Evolutionary conservation across 2,888 invertebrate species (phyloP).

Genomic region (Hybos culiciformis): DNA sequence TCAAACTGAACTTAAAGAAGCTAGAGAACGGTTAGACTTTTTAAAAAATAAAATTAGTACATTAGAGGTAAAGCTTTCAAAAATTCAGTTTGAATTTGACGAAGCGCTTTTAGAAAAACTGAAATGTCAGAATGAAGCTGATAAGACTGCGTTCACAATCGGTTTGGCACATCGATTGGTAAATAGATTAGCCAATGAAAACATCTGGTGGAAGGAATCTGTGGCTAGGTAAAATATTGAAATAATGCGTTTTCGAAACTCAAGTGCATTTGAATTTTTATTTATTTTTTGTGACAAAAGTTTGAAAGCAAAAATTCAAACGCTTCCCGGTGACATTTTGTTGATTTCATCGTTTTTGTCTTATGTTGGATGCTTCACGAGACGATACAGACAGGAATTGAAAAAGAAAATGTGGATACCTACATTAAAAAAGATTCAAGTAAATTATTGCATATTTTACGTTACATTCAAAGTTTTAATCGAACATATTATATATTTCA

Average conservation of each 20-base stretch:
- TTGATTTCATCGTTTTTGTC: constrained; percentile 87
- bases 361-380: constrained; percentile 89
- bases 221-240: constrained; percentile 29
- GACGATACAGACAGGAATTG: constrained; percentile 66
- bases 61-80: constrained; percentile 58
- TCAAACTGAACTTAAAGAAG: constrained; percentile 69
- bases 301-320: constrained; percentile 57
- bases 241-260: no score
- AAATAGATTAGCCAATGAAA: constrained; percentile 87
- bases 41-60: constrained; percentile 58
- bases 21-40: constrained; percentile 62
- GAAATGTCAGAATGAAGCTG: constrained; percentile 86
- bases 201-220: constrained; percentile 38
- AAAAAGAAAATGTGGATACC: constrained; percentile 73
- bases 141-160: constrained; percentile 77
- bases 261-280: no score
- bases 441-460: constrained; percentile 23
- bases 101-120: constrained; percentile 74
- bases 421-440: constrained; percentile 52
- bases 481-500: not conserved
- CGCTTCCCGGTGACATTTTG: constrained; percentile 84
- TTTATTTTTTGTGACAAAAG: no score
- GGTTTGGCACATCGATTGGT: constrained; percentile 85
- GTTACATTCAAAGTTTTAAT: not conserved
- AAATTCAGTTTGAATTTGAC: constrained; percentile 72